Percentiles rank a stretch among this genome's conserved stretches.
Conservation (phyloP, 2,797 vertebrate species). For the Sebastes flavidus region DNA sequence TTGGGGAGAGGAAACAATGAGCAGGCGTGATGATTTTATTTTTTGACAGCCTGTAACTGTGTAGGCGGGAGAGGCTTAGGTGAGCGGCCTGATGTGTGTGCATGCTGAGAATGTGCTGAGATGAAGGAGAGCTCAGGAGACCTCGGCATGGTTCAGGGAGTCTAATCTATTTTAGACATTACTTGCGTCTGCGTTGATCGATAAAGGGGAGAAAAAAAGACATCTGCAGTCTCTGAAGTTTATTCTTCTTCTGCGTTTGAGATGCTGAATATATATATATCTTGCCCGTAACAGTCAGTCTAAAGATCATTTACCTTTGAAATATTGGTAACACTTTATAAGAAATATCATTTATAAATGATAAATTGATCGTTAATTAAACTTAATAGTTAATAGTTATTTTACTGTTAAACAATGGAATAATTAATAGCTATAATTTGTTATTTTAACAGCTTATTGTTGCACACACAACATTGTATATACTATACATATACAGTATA, state of each 20-base stretch:
- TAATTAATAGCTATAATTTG: too few species aligned
- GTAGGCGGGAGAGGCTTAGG: slow-evolving; percentile 45
- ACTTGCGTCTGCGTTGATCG: slow-evolving; percentile 1
- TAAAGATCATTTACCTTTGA: background rate
- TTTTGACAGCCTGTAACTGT: slow-evolving; percentile 53
- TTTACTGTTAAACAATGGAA: too few species aligned
- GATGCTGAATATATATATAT: background rate
- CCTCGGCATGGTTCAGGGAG: slow-evolving; percentile 18
- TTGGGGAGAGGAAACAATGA: slow-evolving; percentile 28
- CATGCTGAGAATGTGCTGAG: background rate
- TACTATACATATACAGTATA: too few species aligned
- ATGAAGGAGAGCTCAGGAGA: slow-evolving; percentile 37
- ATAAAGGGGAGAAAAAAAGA: background rate
- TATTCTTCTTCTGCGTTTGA: background rate
- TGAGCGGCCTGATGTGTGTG: slow-evolving; percentile 25
- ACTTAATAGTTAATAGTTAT: too few species aligned
- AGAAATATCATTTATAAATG: too few species aligned
- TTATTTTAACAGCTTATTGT: too few species aligned
- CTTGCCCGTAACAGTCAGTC: background rate
- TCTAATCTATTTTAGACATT: slow-evolving; percentile 33
- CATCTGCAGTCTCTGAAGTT: background rate
- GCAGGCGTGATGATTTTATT: slow-evolving; percentile 39
- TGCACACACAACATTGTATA: too few species aligned
- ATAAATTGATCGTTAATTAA: too few species aligned
- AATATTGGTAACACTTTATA: background rate